Base-by-base conservation (phyloP, 1,140 invertebrate genomes). In the Caerostris darwini region DNA sequence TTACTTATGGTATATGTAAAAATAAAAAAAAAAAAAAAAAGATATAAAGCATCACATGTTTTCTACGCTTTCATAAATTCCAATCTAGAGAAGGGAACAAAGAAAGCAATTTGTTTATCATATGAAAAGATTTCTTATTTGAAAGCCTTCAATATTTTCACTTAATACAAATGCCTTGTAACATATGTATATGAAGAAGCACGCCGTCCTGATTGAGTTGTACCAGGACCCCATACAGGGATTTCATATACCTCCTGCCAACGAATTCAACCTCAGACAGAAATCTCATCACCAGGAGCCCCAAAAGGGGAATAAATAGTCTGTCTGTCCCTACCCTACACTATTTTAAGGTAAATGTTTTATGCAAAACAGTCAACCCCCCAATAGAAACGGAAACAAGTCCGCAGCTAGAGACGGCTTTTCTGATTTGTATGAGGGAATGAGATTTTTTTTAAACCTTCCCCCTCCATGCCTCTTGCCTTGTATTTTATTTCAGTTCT, bases 261-360 rank as follows among this genome's bases (percentile, higher is more conserved):
- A 17, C 17, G 10, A 14, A 34, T 77, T 34, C 34, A 50, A 77
- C 71, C 71, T 56, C 82, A 58, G 82, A 57, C 54, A 58, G 56
- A 83, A 83, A 83, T 57, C 53, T 83, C 82, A 83, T 83, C 82
- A 56, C 54, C 19, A 17, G n/a, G 54, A 83, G 56, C n/a, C 82
- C 82, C 82, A 83, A 17, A 83, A 58, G n/a, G 54, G 82, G 56
- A 58, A 83, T 57, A 57, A 83, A 83, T n/a, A 56, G 82, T 17
- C 14, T 58, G 12, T 19, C 56, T 17, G 7, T 58, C 82, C 56
- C 12, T n/a, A 8, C 53, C n/a, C 82, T 7, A 56, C 53, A 58
- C 57, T 58, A 83, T 83, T 83, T 58, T 54, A 83, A 83, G 82
- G 82, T 83, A 83, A 83, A 83, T 83, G 82, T 83, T 83, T 83